Conservation (phyloP, 2,113 vertebrate genomes). For the Excalfactoria chinensis region DNA sequence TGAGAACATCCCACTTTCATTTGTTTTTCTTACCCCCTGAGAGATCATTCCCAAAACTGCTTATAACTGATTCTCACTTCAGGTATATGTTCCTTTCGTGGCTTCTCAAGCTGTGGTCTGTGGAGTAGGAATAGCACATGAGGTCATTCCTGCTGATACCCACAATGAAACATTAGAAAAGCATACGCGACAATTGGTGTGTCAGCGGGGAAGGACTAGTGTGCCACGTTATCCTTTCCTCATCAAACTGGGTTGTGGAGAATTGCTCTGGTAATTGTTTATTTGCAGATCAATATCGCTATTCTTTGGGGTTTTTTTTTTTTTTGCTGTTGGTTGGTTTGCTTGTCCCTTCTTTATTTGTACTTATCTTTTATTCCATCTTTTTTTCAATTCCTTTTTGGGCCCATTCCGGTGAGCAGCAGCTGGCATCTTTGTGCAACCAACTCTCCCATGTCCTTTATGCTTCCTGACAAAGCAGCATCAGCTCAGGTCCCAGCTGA, state of each 20-base stretch:
- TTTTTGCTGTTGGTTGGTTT: background rate
- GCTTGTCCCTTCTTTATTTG: background rate
- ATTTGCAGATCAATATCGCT: background rate
- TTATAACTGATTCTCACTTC: background rate
- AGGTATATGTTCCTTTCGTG: conserved; percentile 45
- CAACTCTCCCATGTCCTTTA: background rate
- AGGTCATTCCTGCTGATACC: conserved; percentile 23
- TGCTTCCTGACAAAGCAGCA: background rate
- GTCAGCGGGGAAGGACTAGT: background rate
- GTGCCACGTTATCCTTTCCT: background rate
- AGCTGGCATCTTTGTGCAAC: background rate
- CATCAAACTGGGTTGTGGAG: background rate
- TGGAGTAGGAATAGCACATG: background rate
- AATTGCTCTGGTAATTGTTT: background rate
- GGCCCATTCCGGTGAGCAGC: background rate
- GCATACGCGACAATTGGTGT: background rate
- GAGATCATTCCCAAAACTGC: conserved; percentile 47
- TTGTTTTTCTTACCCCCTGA: conserved; percentile 44
- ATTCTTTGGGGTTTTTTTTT: background rate
- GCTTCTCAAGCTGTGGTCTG: conserved; percentile 45
- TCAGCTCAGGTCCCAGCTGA: background rate
- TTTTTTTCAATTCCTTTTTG: background rate
- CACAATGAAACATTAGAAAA: background rate
- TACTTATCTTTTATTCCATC: background rate
- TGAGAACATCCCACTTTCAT: conserved; percentile 42